Base-by-base conservation (phyloP, 2,888 invertebrate genomes). In the Geotrupes spiniger region DNA sequence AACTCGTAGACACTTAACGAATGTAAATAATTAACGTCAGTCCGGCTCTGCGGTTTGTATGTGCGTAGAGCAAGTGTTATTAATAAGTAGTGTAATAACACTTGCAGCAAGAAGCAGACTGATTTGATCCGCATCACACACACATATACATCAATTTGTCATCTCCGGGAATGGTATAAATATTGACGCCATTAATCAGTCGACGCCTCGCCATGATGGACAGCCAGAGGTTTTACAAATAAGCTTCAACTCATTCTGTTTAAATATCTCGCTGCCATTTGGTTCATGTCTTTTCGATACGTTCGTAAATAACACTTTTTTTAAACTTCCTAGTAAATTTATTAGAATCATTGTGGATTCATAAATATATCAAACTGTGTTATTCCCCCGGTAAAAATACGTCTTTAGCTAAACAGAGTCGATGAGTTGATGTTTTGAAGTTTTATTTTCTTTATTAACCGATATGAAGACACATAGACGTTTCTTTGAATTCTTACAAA, bases 151-250 rank as follows among this genome's bases (percentile, higher is more conserved):
- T 69, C 69, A 70, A 67, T 68, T 60, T 68, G 68, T 69, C 68
- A 63, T 63, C 65, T 60, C 51, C 47, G 26, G 41, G 53, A 54
- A 52, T 56, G 61, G 65, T 66, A 62, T 72, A 72, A 72, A 72
- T 72, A 72, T 72, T 72, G 71, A 72, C 65, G 64, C 67, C 60
- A 70, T 71, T 67, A 71, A 70, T 72, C 70, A 67, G 60, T 70
- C 70, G 63, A 59, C 68, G 57, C 45, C 29, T 44, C 42, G 36
- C 43, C 51, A 54, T 64, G 65, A 65, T 65, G 62, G 65, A 65
- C 65, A 62, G 60, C 54, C 59, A 46, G 57, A 56, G 54, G 58
- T 55, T 55, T 60, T 57, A 60, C 60, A 60, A 60, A 60, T 59
- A 58, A 59, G 53, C 59, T 50, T 44, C 51, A 54, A 51, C 49